Evolutionary conservation across 2,888 invertebrate genomes (phyloP), one percentile per base, ranked within the genome.

Genomic region (Ectemnius continuus): DNA sequence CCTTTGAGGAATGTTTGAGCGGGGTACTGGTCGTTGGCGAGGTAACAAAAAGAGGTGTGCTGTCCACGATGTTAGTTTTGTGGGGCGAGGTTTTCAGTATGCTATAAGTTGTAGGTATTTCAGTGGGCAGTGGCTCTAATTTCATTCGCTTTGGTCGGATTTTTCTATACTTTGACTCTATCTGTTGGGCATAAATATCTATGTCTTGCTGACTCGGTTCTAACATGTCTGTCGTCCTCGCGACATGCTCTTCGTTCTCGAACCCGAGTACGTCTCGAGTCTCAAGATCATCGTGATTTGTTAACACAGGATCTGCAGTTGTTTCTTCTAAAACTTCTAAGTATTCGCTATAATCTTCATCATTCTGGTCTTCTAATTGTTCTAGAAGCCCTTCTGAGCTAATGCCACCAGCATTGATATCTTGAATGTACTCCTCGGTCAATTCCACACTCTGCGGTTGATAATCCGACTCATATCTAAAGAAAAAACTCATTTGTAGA

Each of bases 321-420:
- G 88, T 88, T 48, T 88, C 87, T 71, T 88, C 86, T 2, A 89
- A 72, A 23, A 90, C 84, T 73, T 90, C 90, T 20, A 90, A 67
- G 69, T 88, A 90, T 72, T 91, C 90, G 47, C 84, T 88, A 23
- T 90, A 91, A 72, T 90, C 88, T 23, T 90, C 90, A 48, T 90
- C 90, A 16, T 84, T 86, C 26, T 80, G 81, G 46, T 90, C 89
- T 61, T 91, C 90, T 4, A 91, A 73, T 67, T 91, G 91, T 47
- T 90, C 88, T 36, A 91, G 61, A 0, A 91, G 80, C 56, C 83
- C 87, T 77, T 89, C 87, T 0, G 88, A 84, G 68, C 79, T 88
- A 2, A 86, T 72, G 14, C 84, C 82, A 20, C 86, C 87, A 8
- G 82, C 80, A 63, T 88, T 88, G 76, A 91, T 90, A 4, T 88